Evolutionary conservation across 2,888 invertebrate species (phyloP), one percentile per base, ranked within the genome.

Genomic region (Cotesia congregata): DNA sequence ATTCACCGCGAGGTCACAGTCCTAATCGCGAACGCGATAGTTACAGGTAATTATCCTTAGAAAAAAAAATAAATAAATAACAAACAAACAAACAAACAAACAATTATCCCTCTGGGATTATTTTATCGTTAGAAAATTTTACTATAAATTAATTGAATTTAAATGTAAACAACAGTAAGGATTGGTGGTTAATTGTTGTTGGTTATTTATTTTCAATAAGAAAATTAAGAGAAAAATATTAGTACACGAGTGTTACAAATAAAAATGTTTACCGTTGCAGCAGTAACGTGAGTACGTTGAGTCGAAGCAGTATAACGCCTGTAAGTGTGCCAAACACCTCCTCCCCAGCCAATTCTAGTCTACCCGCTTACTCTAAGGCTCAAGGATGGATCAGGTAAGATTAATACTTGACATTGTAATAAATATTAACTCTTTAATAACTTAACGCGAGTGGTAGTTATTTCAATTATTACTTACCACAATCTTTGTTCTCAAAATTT

Each of bases 231-330:
- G 30, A 30, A 20, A 65, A 38, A 65, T 9, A 9, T 6, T 20
- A 65, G 38, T 65, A 30, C 5, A 30, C 12, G 65, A 6, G 9
- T 30, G 38, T 65, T 65, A 38, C 65, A 20, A 65, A 65, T 15
- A 15, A 69, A 61, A 77, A 71, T 68, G 6, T 72, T 77, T 70
- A 41, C 82, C 78, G 80, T 90, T 91, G 84, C 91, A 93, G 93
- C 92, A 95, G 95, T 91, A 95, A 94, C 91, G 95, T 95, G 88
- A 95, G 95, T 91, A 95, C 95, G 90, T 90, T 96, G 88, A 95
- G 95, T 84, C 92, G 95, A 86, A 91, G 93, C 86, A 94, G 93
- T 88, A 90, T 93, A 84, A 93, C 93, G 81, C 91, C 93, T 17
- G 91, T 92, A 79, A 92, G 93, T 80, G 90, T 89, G 88, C 88